Evolutionary conservation across 2,797 vertebrate genomes (phyloP).

Genomic region (Sus cebifrons): DNA sequence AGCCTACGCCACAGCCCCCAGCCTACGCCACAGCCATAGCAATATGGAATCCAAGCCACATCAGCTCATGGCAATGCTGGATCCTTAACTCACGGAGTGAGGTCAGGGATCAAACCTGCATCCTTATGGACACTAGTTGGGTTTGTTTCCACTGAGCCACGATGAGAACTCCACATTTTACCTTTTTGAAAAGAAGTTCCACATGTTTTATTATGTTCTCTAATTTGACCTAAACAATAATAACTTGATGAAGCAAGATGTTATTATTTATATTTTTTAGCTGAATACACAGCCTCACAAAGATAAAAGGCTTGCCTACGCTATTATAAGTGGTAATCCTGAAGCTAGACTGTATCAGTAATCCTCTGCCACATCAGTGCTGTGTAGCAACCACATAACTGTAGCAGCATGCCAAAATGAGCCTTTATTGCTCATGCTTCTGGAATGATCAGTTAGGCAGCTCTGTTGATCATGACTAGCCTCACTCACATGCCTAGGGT

Average conservation of each 20-base stretch:
- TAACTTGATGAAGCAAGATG: slow-evolving; percentile 1
- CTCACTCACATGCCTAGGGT: neutral
- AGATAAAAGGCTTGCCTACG: neutral
- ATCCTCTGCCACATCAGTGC: neutral
- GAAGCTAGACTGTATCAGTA: neutral
- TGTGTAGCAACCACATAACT: neutral
- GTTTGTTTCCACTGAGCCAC: too few species aligned
- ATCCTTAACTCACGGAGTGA: too few species aligned
- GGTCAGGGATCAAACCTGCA: too few species aligned
- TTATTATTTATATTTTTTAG: slow-evolving; percentile 27
- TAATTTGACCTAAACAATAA: slow-evolving; percentile 9
- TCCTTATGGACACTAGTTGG: too few species aligned
- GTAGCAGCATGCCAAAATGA: neutral
- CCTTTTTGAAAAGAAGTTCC: slow-evolving; percentile 39
- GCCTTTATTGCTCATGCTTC: neutral
- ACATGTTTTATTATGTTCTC: neutral
- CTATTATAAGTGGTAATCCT: neutral
- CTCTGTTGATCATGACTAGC: neutral
- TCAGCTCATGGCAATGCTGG: too few species aligned
- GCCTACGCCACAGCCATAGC: too few species aligned
- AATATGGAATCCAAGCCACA: too few species aligned
- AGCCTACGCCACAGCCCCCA: too few species aligned
- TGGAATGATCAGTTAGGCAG: neutral
- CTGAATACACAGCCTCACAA: neutral
- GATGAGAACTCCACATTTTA: neutral